These are phyloP conservation scores for Gonatopus flavifemur DNA, from an alignment of 1,140 invertebrate species.

Conservation along the genomic window DNA sequence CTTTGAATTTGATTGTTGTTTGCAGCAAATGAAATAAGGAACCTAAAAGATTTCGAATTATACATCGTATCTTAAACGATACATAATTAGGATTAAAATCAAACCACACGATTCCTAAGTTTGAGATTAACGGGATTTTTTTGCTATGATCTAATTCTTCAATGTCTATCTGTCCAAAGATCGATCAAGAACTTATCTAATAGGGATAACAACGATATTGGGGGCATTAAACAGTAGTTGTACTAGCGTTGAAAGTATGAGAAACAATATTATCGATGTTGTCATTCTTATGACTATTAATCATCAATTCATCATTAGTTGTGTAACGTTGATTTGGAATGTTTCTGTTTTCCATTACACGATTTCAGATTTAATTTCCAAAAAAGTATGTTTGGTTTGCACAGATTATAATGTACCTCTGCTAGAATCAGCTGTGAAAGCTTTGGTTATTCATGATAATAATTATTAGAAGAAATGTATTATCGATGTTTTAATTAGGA, in stretches of 20 bases:
- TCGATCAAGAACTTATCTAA: conserved; percentile 30
- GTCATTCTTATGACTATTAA: conserved; percentile 7
- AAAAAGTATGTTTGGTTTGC: conserved; percentile 14
- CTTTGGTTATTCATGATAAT: conserved; percentile 19
- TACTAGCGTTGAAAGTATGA: conserved; percentile 25
- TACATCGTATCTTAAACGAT: conserved; percentile 17
- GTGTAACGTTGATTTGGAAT: conserved; percentile 21
- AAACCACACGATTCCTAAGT: conserved; percentile 23
- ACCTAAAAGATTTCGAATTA: no score
- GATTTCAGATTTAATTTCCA: conserved; percentile 3
- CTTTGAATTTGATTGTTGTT: no score
- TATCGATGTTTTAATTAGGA: no score
- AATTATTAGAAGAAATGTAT: no score
- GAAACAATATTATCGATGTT: conserved; percentile 15
- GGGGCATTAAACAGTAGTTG: conserved; percentile 29
- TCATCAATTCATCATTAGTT: conserved; percentile 16
- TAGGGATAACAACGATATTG: conserved; percentile 39
- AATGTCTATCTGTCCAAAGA: conserved; percentile 37
- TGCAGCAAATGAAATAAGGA: no score
- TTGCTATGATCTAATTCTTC: conserved; percentile 24
- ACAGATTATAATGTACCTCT: conserved; percentile 11
- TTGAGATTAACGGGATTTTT: conserved; percentile 16
- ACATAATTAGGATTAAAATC: conserved; percentile 28
- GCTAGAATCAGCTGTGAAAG: conserved; percentile 14
- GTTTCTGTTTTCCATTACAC: conserved; percentile 13